These are phyloP conservation scores for Blastomussa wellsi DNA, from an alignment of 92 coral and sea anemone genomes.

Conservation along the genomic window DNA sequence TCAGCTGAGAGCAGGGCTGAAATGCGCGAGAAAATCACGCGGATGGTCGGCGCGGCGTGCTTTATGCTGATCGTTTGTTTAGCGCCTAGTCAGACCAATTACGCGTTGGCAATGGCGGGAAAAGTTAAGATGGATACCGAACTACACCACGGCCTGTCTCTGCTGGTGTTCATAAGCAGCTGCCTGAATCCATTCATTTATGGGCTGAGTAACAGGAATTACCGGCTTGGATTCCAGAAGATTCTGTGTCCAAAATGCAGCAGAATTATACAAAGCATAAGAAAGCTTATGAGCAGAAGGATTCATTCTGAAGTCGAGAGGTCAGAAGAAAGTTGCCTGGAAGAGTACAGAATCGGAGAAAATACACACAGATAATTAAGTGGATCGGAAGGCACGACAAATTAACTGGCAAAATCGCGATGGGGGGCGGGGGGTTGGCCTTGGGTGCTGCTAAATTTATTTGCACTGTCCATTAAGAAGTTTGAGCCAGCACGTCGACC, in stretches of 20 bases:
- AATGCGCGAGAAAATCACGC: slow-evolving; percentile 20
- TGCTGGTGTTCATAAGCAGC: slow-evolving; percentile 31
- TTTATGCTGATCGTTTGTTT: slow-evolving; percentile 1
- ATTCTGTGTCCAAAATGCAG: slow-evolving; percentile 35
- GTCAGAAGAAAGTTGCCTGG: background rate
- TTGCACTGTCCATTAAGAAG: background rate
- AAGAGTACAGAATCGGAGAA: background rate
- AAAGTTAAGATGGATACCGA: slow-evolving; percentile 3
- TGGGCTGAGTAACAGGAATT: slow-evolving; percentile 35
- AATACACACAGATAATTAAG: background rate
- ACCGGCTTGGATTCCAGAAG: slow-evolving; percentile 13
- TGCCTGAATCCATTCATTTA: slow-evolving; percentile 41
- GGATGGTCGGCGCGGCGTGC: slow-evolving; percentile 18
- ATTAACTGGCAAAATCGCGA: background rate
- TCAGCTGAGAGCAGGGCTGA: slow-evolving; percentile 22
- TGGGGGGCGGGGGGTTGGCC: background rate
- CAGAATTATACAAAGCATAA: background rate
- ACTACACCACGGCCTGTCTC: slow-evolving; percentile 30
- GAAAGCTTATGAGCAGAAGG: slow-evolving; percentile 1
- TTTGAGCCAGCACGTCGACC: background rate
- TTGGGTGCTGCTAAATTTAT: too few relatives aligned
- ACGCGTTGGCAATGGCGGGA: slow-evolving; percentile 40
- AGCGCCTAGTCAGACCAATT: slow-evolving; percentile 31
- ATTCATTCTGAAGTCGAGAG: background rate
- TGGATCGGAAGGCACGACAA: background rate